Percentiles rank a stretch among this genome's conserved stretches.
Conservation (phyloP, 2,888 invertebrate species). For the Eupithecia dodoneata region DNA sequence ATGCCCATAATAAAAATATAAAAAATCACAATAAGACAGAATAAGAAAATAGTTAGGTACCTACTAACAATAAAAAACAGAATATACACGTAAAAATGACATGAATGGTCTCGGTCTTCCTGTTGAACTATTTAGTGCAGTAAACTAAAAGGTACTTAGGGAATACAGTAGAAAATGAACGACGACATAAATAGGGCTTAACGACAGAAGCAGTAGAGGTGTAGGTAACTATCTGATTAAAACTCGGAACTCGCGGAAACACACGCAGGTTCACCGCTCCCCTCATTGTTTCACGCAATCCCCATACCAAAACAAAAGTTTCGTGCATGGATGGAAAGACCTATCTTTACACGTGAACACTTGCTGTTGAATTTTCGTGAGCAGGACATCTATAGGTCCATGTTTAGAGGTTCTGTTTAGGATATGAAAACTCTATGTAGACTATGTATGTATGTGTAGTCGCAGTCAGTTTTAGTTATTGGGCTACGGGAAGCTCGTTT, state of each 20-base stretch:
- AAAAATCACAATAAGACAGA: too few species aligned
- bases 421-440: not conserved
- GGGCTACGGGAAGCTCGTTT: slow-evolving; percentile 9
- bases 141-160: not conserved
- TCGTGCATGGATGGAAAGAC: not conserved
- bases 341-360: not conserved
- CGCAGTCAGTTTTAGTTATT: slow-evolving; percentile 15
- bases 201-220: slow-evolving; percentile 43
- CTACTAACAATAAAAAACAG: too few species aligned
- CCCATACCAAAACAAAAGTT: not conserved
- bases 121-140: not conserved
- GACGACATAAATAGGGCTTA: not conserved
- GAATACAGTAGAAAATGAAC: not conserved
- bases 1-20: too few species aligned
- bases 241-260: slow-evolving; percentile 18
- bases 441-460: not conserved
- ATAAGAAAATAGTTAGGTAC: too few species aligned
- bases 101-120: too few species aligned
- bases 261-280: not conserved
- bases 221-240: slow-evolving; percentile 41
- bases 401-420: not conserved
- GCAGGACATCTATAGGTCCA: not conserved
- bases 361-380: not conserved
- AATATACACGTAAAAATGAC: too few species aligned
- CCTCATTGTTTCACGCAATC: slow-evolving; percentile 18